phyloP scores from a whole-genome alignment of 2,797 vertebrate species.

The Malurus splendens region DNA sequence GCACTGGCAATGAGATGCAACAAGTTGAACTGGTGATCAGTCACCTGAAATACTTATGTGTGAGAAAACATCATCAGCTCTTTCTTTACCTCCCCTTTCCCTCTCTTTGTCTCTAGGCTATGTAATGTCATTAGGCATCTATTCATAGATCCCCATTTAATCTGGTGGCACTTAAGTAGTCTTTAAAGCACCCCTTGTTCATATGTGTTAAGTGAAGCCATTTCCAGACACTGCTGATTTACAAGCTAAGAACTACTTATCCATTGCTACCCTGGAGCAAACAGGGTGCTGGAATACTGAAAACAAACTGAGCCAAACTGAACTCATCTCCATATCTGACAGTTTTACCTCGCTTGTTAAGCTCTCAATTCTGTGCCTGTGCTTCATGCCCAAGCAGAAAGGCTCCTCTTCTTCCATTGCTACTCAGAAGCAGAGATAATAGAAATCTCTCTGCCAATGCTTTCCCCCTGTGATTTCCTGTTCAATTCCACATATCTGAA shows the following conservation, averaged over 20 bases:
- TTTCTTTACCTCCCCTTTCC: background rate
- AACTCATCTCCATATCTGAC: background rate
- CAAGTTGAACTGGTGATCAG: background rate
- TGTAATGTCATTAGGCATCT: conserved; percentile 24
- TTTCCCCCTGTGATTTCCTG: background rate
- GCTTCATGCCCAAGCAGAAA: background rate
- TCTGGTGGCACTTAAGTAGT: background rate
- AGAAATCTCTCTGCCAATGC: background rate
- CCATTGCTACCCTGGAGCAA: background rate
- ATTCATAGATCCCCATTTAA: conserved; percentile 28
- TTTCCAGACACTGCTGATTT: background rate
- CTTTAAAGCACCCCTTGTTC: conserved; percentile 10
- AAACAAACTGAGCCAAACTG: background rate
- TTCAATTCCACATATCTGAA: background rate
- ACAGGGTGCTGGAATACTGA: background rate
- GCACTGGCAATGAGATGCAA: background rate
- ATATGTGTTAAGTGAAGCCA: background rate
- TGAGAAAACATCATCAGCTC: background rate
- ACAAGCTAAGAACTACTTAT: background rate
- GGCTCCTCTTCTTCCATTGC: background rate
- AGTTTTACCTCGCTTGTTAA: background rate
- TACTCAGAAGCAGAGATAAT: background rate
- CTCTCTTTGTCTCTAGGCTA: conserved; percentile 16
- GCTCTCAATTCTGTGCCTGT: background rate
- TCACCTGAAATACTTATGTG: background rate